A percentile compares a stretch with the other conserved stretches of the same genome.
phyloP scores from a whole-genome alignment of 2,113 vertebrate genomes.

The Crotalus tigris region DNA sequence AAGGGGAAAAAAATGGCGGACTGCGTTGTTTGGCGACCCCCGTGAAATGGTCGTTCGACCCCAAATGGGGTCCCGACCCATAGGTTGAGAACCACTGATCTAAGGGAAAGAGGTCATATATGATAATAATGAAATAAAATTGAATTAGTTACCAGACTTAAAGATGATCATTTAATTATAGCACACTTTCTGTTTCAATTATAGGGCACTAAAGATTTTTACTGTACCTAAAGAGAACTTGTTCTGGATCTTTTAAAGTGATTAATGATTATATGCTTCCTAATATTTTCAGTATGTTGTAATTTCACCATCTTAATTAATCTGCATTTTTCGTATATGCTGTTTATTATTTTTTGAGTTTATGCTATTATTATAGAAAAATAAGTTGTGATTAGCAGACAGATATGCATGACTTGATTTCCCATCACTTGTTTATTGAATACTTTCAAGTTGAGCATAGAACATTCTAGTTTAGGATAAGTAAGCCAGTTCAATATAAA shows the following conservation, averaged over 20 bases:
- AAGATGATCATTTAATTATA: constrained; percentile 30
- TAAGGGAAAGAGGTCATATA: constrained; percentile 39
- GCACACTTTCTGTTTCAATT: constrained; percentile 28
- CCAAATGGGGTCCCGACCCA: no score
- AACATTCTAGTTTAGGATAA: not conserved
- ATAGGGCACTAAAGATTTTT: constrained; percentile 26
- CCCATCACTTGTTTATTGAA: not conserved
- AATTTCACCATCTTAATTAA: not conserved
- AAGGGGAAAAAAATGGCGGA: no score
- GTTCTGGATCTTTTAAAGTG: constrained; percentile 24
- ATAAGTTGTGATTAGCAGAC: not conserved
- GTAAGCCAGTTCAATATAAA: not conserved
- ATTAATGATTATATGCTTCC: constrained; percentile 20
- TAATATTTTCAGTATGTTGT: not conserved
- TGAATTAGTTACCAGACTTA: constrained; percentile 29
- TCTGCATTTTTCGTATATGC: not conserved
- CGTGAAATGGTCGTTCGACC: no score
- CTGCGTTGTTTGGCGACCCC: no score
- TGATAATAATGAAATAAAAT: constrained; percentile 48
- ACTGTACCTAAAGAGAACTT: constrained; percentile 30
- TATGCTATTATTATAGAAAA: not conserved
- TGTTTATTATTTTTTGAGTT: not conserved
- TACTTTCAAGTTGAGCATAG: not conserved
- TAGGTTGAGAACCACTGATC: not conserved
- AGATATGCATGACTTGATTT: not conserved